phyloP scores from a whole-genome alignment of 2,113 vertebrate species.

The Aspiorhynchus laticeps region DNA sequence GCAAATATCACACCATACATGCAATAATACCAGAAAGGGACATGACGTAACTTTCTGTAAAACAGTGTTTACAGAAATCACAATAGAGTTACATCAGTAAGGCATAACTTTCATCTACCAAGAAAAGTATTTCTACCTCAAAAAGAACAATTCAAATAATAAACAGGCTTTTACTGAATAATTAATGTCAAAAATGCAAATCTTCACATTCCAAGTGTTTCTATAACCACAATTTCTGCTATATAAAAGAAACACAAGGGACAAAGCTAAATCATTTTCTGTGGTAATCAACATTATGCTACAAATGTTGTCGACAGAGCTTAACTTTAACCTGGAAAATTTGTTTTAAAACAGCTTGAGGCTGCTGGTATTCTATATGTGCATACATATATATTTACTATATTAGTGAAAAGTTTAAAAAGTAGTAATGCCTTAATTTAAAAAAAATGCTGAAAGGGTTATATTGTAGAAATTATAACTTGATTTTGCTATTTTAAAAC shows the following conservation, averaged over 20 bases:
- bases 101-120: neutral
- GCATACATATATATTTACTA: too few relatives aligned
- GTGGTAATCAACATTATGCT: neutral
- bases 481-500: neutral
- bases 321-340: neutral
- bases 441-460: neutral
- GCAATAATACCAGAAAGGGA: neutral
- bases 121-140: neutral
- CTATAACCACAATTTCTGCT: neutral
- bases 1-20: neutral
- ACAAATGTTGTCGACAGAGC: neutral
- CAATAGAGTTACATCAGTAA: neutral
- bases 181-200: neutral
- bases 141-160: neutral
- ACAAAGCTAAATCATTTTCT: neutral
- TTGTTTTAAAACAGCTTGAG: neutral
- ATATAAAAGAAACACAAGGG: neutral
- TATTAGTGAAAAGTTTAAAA: too few relatives aligned
- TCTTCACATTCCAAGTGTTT: constrained; percentile 4
- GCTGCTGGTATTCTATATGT: neutral
- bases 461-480: neutral
- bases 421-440: neutral
- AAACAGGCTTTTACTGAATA: neutral
- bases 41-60: constrained; percentile 12
- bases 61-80: constrained; percentile 15